Evolutionary conservation across 1,140 invertebrate genomes (phyloP), one percentile per base, ranked within the genome.

Genomic region (Acromyrmex heyeri): DNA sequence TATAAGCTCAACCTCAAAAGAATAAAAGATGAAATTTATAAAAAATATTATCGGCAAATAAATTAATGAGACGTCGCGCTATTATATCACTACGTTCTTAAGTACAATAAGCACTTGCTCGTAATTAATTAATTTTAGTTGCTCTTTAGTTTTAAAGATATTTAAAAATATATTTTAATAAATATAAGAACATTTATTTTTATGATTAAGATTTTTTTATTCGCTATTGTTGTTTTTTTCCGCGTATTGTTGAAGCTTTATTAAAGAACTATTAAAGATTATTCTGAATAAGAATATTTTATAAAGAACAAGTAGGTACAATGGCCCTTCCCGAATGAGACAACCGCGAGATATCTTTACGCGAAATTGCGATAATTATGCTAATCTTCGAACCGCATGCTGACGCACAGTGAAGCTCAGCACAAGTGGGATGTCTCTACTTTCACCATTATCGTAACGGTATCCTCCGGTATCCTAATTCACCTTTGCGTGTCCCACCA

Each of bases 391-490:
- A 16, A 3, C 48, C 44, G 50, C 61, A 34, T 48, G 72, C 65
- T 57, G 86, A 82, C 64, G 76, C 72, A 86, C 18, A 48, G 64
- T 18, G 50, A 75, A 55, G 44, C 76, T 87, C 64, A 44, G 86
- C 86, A 73, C 34, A 38, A 81, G 88, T 82, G 87, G 34, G 87
- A 85, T 88, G 83, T 86, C 88, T 86, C 88, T 91, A 93, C 93
- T 93, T 93, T 93, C 93, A 91, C 92, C 91, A 92, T 92, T 92
- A 93, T 90, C 88, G 92, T 93, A 92, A 88, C 85, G 86, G 85
- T 87, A 85, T 87, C 87, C 76, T 72, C 34, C 57, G 86, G 85
- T 90, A 92, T 86, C 87, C 91, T 93, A 91, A 92, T 92, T 92
- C 87, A 85, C 77, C 78, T 87, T 81, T 70, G 78, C 85, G 87